Conservation (phyloP, 1,140 invertebrate species). For the Maconellicoccus hirsutus region DNA sequence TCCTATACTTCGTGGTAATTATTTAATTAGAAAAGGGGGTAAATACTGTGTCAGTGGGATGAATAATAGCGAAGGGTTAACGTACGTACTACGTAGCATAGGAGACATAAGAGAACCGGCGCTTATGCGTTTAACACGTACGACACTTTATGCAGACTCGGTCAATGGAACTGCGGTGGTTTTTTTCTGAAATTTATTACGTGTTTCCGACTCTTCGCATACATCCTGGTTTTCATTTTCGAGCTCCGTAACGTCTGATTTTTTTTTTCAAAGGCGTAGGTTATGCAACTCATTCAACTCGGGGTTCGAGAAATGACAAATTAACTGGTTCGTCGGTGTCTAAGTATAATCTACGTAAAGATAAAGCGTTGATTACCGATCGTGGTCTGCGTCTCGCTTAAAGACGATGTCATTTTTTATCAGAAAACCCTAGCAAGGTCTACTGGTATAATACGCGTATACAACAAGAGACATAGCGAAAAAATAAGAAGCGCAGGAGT, state of each 20-base stretch:
- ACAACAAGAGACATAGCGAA: neutral
- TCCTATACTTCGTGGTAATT: neutral
- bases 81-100: neutral
- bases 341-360: neutral
- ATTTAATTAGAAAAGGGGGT: neutral
- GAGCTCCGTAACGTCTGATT: no score
- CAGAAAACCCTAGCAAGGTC: neutral
- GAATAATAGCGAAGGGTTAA: neutral
- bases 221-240: no score
- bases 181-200: neutral
- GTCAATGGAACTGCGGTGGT: neutral
- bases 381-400: neutral
- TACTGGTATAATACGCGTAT: neutral
- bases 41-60: neutral
- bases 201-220: neutral
- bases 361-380: neutral
- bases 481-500: conserved; percentile 8
- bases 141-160: no score
- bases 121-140: no score
- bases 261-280: neutral
- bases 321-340: neutral
- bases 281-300: neutral
- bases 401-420: neutral
- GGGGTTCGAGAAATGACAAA: neutral
- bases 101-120: no score